Base-by-base conservation (phyloP, 2,888 invertebrate species). In the Callosobruchus maculatus region DNA sequence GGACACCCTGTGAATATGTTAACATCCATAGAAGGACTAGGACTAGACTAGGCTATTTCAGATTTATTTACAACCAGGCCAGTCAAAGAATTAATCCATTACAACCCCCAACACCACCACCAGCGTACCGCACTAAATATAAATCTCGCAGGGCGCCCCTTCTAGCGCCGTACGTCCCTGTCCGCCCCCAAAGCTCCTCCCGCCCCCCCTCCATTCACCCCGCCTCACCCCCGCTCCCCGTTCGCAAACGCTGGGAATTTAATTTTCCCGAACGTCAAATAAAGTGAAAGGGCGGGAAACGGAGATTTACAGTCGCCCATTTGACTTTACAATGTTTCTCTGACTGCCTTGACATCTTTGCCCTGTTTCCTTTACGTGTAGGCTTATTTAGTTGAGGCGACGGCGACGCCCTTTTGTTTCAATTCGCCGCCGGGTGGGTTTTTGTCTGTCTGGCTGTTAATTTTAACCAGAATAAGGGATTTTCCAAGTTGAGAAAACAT, bases 281-380 rank as follows among this genome's bases (percentile, higher is more conserved):
- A 84, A 84, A 84, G 80, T 83, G 81, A 78, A 81, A 83, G 85
- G 85, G 84, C 84, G 84, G 83, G 76, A 81, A 82, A 79, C 77
- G 75, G 77, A 84, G 84, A 85, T 85, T 85, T 85, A 85, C 83
- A 81, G 82, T 81, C 76, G 49, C 83, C 78, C 83, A 85, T 85
- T 85, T 85, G 85, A 85, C 84, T 85, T 85, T 85, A 85, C 85
- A 85, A 85, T 84, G 84, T 85, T 85, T 84, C 83, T 81, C 81
- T 83, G 81, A 81, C 80, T 79, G 80, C 80, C 81, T 49, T 82
- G 83, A 83, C 84, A 84, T 84, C 83, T 82, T 83, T 82, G 80
- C 81, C 82, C 77, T 77, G 80, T 78, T 79, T 75, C 77, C 72
- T 49, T 49, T 49, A 49, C 49, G 49, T 49, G 49, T 49, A 49